Evolutionary conservation across 2,113 vertebrate genomes (phyloP), one percentile per base, ranked within the genome.

Genomic region (Mesoclemmys tuberculata): DNA sequence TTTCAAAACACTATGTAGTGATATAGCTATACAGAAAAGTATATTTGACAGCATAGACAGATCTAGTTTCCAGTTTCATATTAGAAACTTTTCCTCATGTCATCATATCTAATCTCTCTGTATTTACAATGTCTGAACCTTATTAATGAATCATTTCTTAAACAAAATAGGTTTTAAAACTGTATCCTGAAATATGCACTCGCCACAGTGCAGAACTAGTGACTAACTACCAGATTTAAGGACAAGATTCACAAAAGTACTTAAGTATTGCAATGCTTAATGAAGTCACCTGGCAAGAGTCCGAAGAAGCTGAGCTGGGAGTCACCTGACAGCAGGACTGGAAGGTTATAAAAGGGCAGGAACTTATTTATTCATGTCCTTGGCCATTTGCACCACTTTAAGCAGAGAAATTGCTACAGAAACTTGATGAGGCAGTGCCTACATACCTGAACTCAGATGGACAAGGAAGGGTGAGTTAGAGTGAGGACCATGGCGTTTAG

Each of bases 1-100:
- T 86, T 93, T 95, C 48, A 89, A 93, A 97, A 90, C 16, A 55
- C 27, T 84, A 31, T 74, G 19, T 5, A 26, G 48, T 84, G 46
- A 87, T 90, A 56, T 2, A 24, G n/a, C 3, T 10, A 35, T 92
- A 61, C 12, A 78, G 31, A 90, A 83, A 26, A 88, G 3, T 58
- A 3, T 11, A 68, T 27, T 26, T 64, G 61, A 24, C 12, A 68
- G 49, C 3, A 64, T 35, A 83, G 48, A 24, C 35, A 58, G 61
- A 84, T 87, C 7, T 92, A 38, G 52, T 22, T 88, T 92, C 58
- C 41, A 1, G 2, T 81, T 31, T 48, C 3, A 10, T 91, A 85
- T 71, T 19, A 51, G 75, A 49, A 82, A 48, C 4, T 54, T 58
- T 29, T 44, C 48, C 90, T 90, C 35, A 44, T 52, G 6, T 31